A percentile compares a stretch with the other conserved stretches of the same genome.
Conservation (phyloP, 1,140 invertebrate genomes). For the Zaprionus lachaisei region DNA sequence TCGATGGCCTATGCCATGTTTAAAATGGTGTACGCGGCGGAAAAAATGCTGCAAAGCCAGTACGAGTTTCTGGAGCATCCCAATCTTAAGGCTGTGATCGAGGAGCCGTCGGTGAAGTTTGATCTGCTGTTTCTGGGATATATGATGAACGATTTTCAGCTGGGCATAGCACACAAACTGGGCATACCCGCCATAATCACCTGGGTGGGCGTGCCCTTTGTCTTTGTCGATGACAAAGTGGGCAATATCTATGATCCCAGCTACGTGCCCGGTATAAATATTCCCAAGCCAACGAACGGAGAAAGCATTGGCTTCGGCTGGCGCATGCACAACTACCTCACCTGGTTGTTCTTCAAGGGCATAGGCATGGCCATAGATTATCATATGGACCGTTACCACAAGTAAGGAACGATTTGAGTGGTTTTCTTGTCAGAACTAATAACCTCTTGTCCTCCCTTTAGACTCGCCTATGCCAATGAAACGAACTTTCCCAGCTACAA, state of each 20-base stretch:
- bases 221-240: conserved; percentile 27
- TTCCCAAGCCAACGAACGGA: background rate
- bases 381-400: conserved; percentile 33
- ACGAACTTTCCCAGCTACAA: conserved; percentile 34
- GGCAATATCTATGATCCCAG: conserved; percentile 51
- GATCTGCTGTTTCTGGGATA: conserved; percentile 56
- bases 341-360: conserved; percentile 8
- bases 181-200: conserved; percentile 46
- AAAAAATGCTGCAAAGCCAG: conserved; percentile 28
- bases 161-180: conserved; percentile 60
- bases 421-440: background rate
- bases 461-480: conserved; percentile 27
- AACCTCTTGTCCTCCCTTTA: background rate
- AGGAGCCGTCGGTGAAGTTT: conserved; percentile 37
- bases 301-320: conserved; percentile 20
- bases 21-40: background rate
- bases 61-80: conserved; percentile 37
- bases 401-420: conserved; percentile 12
- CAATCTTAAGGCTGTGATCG: conserved; percentile 35
- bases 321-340: conserved; percentile 40
- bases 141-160: conserved; percentile 48
- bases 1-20: conserved; percentile 7
- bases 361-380: conserved; percentile 12
- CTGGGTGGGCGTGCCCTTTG: conserved; percentile 46
- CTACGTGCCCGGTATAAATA: conserved; percentile 49